Conservation (phyloP, 2,113 vertebrate species). For the Neogale vison region DNA sequence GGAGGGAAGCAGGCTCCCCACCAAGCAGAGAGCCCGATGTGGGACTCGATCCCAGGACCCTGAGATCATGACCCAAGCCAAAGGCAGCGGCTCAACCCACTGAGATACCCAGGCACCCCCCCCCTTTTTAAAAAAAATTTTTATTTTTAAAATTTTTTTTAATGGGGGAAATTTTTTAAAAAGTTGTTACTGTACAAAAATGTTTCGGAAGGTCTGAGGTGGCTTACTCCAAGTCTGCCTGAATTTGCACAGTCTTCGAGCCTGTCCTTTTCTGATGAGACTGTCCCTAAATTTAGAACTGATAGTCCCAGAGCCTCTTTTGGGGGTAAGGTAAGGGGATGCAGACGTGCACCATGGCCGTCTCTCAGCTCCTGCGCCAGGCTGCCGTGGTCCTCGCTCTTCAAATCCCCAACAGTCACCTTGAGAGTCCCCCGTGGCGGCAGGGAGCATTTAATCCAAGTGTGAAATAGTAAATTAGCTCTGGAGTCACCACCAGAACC, state of each 20-base stretch:
- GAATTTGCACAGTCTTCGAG: background rate
- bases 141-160: too few relatives aligned
- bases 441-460: background rate
- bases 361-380: too few relatives aligned
- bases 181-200: background rate
- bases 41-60: too few relatives aligned
- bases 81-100: too few relatives aligned
- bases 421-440: background rate
- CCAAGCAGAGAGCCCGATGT: too few relatives aligned
- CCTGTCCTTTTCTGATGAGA: background rate
- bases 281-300: too few relatives aligned
- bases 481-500: background rate
- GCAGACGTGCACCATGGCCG: fast-evolving
- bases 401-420: background rate
- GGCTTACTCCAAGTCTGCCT: background rate
- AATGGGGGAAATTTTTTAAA: background rate
- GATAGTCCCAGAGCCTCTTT: background rate
- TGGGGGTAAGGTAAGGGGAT: background rate
- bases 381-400: background rate
- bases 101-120: too few relatives aligned
- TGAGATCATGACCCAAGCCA: too few relatives aligned
- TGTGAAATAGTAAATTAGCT: background rate
- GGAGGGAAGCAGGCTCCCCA: too few relatives aligned
- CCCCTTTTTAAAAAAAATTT: too few relatives aligned
- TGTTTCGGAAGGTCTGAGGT: background rate